phyloP scores from a whole-genome alignment of 2,888 invertebrate species.

The Meta bourneti region DNA sequence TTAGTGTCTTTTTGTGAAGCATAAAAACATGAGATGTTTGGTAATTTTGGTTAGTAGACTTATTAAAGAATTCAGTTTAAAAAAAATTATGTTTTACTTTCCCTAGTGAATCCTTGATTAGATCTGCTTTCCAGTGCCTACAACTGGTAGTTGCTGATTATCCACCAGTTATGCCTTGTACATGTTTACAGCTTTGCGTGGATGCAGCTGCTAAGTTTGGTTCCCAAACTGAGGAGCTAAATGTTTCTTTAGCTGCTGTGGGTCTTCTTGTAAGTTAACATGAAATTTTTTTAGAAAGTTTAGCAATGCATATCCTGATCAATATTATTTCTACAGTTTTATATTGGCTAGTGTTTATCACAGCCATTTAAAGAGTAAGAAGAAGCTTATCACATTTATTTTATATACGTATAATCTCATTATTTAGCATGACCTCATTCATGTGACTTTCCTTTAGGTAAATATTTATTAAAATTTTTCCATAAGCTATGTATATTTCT shows the following conservation, averaged over 20 bases:
- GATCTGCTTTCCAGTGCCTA: conserved; percentile 96
- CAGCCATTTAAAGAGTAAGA: no score
- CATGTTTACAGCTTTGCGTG: conserved; percentile 93
- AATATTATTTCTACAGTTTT: no score
- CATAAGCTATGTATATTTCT: no score
- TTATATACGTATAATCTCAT: neutral
- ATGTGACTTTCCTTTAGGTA: no score
- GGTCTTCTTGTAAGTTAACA: conserved; percentile 89
- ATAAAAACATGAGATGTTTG: no score
- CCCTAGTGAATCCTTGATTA: conserved; percentile 91
- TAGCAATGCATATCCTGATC: neutral
- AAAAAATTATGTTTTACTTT: neutral
- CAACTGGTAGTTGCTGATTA: conserved; percentile 97
- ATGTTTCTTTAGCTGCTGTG: conserved; percentile 97
- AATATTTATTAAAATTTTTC: no score
- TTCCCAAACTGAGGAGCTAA: conserved; percentile 96
- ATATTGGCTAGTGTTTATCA: no score
- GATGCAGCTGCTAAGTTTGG: conserved; percentile 97
- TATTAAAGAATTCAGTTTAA: no score
- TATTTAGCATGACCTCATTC: no score
- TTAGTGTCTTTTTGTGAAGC: no score
- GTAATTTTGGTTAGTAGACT: no score
- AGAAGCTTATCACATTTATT: neutral
- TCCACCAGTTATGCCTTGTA: conserved; percentile 93
- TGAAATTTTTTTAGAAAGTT: neutral